phyloP scores from a whole-genome alignment of 2,888 invertebrate species.

The Eurytoma californica region DNA sequence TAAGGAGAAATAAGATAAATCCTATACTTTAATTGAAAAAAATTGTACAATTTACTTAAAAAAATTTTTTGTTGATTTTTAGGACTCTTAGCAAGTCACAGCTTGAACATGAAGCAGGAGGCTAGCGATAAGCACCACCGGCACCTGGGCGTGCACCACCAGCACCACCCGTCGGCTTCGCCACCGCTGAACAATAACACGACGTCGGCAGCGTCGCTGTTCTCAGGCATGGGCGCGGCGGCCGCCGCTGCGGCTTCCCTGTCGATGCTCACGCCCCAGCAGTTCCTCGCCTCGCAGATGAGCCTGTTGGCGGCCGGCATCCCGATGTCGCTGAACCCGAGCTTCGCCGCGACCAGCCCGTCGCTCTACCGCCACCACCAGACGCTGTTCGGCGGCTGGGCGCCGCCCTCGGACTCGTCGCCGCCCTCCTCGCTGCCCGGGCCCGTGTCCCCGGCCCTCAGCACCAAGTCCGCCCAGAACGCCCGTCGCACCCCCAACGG shows the following conservation, averaged over 20 bases:
- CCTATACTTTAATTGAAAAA: too few relatives aligned
- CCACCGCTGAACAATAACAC: constrained; percentile 78
- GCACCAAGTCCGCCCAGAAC: constrained; percentile 58
- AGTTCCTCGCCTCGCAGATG: constrained; percentile 75
- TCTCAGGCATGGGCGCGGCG: constrained; percentile 73
- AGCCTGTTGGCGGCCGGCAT: constrained; percentile 77
- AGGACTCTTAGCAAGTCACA: constrained; percentile 68
- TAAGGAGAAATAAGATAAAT: too few relatives aligned
- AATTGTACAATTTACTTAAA: not conserved
- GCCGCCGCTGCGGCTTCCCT: constrained; percentile 77
- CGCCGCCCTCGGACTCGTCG: constrained; percentile 75
- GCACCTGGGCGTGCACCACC: constrained; percentile 5
- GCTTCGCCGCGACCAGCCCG: constrained; percentile 76
- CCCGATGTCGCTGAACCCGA: constrained; percentile 77
- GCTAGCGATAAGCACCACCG: constrained; percentile 75
- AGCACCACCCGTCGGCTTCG: constrained; percentile 77
- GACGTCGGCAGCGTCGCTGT: constrained; percentile 65
- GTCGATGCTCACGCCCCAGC: constrained; percentile 77
- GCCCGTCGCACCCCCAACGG: constrained; percentile 25
- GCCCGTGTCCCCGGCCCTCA: constrained; percentile 70
- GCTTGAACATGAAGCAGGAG: constrained; percentile 75
- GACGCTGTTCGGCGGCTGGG: constrained; percentile 78
- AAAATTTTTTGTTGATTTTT: constrained; percentile 39
- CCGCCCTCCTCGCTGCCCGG: constrained; percentile 73
- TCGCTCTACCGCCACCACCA: constrained; percentile 81